Percentiles rank a stretch among this genome's conserved stretches.
phyloP scores from a whole-genome alignment of 2,888 invertebrate species.

The Leptinotarsa peninsularis region DNA sequence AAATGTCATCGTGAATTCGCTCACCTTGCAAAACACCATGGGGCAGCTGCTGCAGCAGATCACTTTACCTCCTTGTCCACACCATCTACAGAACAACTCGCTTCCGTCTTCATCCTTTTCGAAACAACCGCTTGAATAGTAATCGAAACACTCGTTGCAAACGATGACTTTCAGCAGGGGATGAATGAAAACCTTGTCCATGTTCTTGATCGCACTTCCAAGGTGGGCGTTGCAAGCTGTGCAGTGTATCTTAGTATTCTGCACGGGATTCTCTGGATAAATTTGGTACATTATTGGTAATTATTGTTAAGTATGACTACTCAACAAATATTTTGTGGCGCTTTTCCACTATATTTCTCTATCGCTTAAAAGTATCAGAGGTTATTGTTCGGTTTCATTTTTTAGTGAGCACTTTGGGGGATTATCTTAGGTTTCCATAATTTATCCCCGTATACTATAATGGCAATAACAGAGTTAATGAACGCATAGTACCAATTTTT shows the following conservation, averaged over 20 bases:
- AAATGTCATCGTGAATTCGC: neutral
- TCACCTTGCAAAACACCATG: conserved; percentile 78
- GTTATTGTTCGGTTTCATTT: too few species aligned
- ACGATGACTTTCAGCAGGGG: conserved; percentile 79
- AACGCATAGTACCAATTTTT: too few species aligned
- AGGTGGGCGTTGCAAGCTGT: conserved; percentile 82
- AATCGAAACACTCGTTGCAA: conserved; percentile 79
- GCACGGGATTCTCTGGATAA: conserved; percentile 64
- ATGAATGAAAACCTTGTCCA: conserved; percentile 76
- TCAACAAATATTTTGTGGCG: too few species aligned
- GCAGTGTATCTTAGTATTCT: conserved; percentile 75
- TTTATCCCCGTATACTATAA: too few species aligned
- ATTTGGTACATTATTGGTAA: neutral
- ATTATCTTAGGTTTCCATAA: too few species aligned
- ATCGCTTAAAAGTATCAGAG: too few species aligned
- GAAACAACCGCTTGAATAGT: conserved; percentile 84
- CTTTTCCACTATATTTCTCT: too few species aligned
- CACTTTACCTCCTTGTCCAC: conserved; percentile 78
- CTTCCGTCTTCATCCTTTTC: conserved; percentile 86
- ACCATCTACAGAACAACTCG: conserved; percentile 86
- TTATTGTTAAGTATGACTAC: neutral
- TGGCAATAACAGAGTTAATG: too few species aligned
- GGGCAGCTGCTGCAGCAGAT: conserved; percentile 83
- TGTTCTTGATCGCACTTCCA: conserved; percentile 76
- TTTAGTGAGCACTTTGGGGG: too few species aligned